These are phyloP conservation scores for Octodonta nipae DNA, from an alignment of 2,888 invertebrate genomes.

Conservation along the genomic window DNA sequence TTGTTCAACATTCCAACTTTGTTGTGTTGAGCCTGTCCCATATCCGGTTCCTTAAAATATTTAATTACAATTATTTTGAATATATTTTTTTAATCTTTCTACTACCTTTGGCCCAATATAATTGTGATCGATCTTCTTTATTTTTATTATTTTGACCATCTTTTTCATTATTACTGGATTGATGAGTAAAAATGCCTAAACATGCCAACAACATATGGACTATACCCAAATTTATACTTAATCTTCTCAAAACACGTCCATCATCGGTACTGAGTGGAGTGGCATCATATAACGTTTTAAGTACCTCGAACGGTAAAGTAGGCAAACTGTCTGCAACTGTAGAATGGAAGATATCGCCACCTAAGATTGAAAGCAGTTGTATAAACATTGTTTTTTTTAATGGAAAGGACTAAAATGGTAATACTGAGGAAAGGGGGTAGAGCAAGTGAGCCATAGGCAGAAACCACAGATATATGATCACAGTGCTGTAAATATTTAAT, in stretches of 20 bases:
- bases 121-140: slow-evolving; percentile 45
- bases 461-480: too few relatives aligned
- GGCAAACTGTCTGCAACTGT: slow-evolving; percentile 54
- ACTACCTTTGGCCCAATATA: slow-evolving; percentile 84
- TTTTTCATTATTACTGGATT: slow-evolving; percentile 41
- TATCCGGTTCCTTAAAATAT: slow-evolving; percentile 58
- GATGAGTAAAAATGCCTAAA: slow-evolving; percentile 78
- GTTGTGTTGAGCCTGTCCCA: slow-evolving; percentile 88
- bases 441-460: too few relatives aligned
- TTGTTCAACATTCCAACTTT: slow-evolving; percentile 93
- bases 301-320: slow-evolving; percentile 66
- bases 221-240: slow-evolving; percentile 73
- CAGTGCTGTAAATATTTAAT: too few relatives aligned
- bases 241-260: slow-evolving; percentile 58
- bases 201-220: slow-evolving; percentile 76
- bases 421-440: too few relatives aligned
- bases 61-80: background rate
- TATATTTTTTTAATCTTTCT: slow-evolving; percentile 3
- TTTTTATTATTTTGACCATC: slow-evolving; percentile 25
- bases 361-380: slow-evolving; percentile 14
- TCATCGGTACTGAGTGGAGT: slow-evolving; percentile 63
- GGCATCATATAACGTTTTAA: slow-evolving; percentile 62
- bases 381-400: too few relatives aligned
- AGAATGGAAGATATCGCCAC: slow-evolving; percentile 57
- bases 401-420: too few relatives aligned